phyloP scores from a whole-genome alignment of 2,113 vertebrate genomes.

The Gorsachius goisagi region DNA sequence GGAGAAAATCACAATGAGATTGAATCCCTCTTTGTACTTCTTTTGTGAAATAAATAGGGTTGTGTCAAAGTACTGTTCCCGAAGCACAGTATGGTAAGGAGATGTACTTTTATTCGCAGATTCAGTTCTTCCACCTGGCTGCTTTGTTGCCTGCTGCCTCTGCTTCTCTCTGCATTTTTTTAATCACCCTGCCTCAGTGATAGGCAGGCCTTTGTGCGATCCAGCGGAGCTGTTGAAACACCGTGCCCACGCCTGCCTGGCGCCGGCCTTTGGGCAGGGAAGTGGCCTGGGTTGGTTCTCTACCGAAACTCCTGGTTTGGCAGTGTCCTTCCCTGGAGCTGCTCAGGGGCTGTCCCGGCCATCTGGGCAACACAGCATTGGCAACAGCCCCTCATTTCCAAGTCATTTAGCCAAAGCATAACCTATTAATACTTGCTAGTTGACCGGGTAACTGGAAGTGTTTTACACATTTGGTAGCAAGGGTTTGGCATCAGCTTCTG shows the following conservation, averaged over 20 bases:
- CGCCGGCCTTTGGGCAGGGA: not conserved
- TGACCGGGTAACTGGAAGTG: not conserved
- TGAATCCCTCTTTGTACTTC: constrained; percentile 21
- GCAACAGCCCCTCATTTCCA: not conserved
- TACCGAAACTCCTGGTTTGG: not conserved
- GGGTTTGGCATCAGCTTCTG: not conserved
- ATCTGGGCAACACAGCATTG: not conserved
- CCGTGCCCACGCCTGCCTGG: accelerated
- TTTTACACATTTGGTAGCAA: not conserved
- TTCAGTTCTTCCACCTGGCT: not conserved
- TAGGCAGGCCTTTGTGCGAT: not conserved
- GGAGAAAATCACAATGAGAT: constrained; percentile 11
- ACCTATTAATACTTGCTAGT: not conserved
- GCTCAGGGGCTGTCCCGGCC: not conserved
- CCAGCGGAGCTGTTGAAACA: not conserved
- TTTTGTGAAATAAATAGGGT: constrained; percentile 32
- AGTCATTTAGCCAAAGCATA: not conserved
- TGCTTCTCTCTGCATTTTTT: not conserved
- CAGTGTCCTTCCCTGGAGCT: not conserved
- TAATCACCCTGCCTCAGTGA: not conserved
- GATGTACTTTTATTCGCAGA: not conserved
- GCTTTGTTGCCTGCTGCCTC: constrained; percentile 4
- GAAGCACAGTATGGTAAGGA: not conserved
- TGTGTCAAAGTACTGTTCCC: constrained; percentile 19
- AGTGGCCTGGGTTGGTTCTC: not conserved